Percentiles rank a stretch among this genome's conserved stretches.
Evolutionary conservation across 37 sponge, comb jelly and placozoan species (phyloP).

Genomic region (Diacarnus erythraeanus): DNA sequence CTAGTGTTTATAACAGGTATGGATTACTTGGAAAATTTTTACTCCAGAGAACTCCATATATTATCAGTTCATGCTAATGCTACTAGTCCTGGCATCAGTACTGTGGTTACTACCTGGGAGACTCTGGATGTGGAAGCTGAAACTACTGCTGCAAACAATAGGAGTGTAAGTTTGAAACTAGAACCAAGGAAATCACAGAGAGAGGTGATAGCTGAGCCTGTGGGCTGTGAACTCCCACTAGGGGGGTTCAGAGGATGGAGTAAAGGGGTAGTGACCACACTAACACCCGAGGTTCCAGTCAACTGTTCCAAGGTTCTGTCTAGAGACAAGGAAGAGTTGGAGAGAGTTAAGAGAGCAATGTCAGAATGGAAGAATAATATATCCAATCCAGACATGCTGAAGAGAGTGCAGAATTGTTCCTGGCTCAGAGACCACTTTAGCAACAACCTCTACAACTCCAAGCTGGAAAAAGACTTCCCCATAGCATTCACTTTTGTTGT

Average conservation of each 20-base stretch:
- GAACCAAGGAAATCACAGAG: too few species aligned
- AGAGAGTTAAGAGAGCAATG: background rate
- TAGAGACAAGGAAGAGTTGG: background rate
- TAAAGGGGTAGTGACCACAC: constrained; percentile 14
- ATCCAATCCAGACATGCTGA: constrained; percentile 4
- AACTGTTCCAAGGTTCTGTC: constrained; percentile 15
- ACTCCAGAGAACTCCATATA: too few species aligned
- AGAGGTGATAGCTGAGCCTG: too few species aligned
- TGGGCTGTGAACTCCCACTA: background rate
- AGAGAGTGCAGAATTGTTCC: background rate
- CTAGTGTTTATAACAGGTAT: too few species aligned
- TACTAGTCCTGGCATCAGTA: too few species aligned
- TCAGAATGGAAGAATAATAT: background rate
- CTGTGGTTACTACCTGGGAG: too few species aligned
- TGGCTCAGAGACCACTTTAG: constrained; percentile 10
- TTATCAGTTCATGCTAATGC: too few species aligned
- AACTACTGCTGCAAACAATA: too few species aligned
- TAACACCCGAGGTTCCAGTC: background rate
- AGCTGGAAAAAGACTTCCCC: constrained; percentile 17
- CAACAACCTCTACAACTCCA: constrained; percentile 29
- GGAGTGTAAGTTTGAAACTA: too few species aligned
- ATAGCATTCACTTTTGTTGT: constrained; percentile 21
- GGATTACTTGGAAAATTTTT: too few species aligned
- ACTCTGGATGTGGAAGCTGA: too few species aligned
- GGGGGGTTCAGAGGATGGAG: constrained; percentile 18